Conservation (phyloP, 2,797 vertebrate genomes). For the Glyptemys insculpta region DNA sequence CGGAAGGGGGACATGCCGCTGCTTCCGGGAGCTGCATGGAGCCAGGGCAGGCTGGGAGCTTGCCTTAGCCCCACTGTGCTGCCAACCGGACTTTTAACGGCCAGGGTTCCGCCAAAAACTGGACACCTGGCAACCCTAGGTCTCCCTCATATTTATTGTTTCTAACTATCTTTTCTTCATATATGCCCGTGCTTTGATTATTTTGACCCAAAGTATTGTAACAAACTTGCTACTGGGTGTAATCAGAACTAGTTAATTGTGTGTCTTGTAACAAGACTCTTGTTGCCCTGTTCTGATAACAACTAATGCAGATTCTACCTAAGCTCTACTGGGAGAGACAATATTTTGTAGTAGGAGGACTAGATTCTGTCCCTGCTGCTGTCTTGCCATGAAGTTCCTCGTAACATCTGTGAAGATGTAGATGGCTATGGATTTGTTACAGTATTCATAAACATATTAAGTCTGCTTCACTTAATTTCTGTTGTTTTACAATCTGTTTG, state of each 20-base stretch:
- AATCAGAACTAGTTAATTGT: neutral
- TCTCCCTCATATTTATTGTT: neutral
- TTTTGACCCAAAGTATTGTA: neutral
- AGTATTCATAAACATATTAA: constrained; percentile 28
- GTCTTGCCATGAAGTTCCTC: neutral
- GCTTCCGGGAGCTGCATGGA: too few relatives aligned
- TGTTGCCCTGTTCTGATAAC: neutral
- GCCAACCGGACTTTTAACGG: too few relatives aligned
- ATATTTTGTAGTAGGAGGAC: neutral
- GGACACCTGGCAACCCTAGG: neutral
- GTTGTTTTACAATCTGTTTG: constrained; percentile 23
- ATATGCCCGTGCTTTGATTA: neutral
- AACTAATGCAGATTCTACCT: neutral
- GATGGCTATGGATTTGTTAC: neutral
- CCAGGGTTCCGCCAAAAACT: too few relatives aligned
- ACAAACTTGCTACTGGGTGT: neutral
- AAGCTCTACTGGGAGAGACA: neutral
- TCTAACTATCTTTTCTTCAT: neutral
- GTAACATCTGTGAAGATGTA: neutral
- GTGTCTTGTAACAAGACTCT: neutral
- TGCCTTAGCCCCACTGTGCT: too few relatives aligned
- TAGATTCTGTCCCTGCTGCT: neutral
- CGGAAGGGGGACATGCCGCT: too few relatives aligned
- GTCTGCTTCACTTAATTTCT: constrained; percentile 65
- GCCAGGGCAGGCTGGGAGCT: too few relatives aligned